A percentile compares a stretch with the other conserved stretches of the same genome.
Conservation (phyloP, 2,113 vertebrate genomes). For the Ursus arctos region DNA sequence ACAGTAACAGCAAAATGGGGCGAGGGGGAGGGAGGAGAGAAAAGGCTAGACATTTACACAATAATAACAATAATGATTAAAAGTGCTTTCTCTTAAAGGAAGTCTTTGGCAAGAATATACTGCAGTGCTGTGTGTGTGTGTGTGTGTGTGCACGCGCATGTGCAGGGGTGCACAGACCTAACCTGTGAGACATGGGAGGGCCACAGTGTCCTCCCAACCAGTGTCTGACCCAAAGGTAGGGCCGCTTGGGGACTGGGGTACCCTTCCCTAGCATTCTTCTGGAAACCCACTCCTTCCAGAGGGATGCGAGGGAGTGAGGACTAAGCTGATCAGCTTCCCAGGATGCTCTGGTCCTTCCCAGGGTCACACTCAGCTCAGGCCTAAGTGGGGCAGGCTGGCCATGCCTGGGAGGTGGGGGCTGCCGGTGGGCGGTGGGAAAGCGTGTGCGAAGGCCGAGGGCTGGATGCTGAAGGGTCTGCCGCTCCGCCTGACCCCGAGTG, state of each 20-base stretch:
- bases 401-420: neutral
- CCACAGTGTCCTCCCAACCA: neutral
- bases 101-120: constrained; percentile 91
- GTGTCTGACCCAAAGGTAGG: neutral
- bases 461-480: neutral
- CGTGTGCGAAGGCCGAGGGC: neutral
- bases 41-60: constrained; percentile 63
- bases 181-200: neutral
- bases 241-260: neutral
- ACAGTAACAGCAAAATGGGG: constrained; percentile 76
- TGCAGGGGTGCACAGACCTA: constrained; percentile 36
- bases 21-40: neutral
- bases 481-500: neutral
- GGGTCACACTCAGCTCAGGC: neutral
- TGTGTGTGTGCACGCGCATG: neutral
- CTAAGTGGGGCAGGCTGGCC: neutral
- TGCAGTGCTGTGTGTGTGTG: constrained; percentile 79
- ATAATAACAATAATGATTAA: constrained; percentile 71
- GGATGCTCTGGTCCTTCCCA: neutral
- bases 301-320: neutral
- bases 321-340: neutral
- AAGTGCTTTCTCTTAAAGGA: constrained; percentile 88
- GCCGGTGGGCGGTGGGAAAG: neutral
- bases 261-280: neutral
- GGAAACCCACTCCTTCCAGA: neutral